Evolutionary conservation across 92 coral and sea anemone genomes (phyloP).

Genomic region (Porites evermanni): DNA sequence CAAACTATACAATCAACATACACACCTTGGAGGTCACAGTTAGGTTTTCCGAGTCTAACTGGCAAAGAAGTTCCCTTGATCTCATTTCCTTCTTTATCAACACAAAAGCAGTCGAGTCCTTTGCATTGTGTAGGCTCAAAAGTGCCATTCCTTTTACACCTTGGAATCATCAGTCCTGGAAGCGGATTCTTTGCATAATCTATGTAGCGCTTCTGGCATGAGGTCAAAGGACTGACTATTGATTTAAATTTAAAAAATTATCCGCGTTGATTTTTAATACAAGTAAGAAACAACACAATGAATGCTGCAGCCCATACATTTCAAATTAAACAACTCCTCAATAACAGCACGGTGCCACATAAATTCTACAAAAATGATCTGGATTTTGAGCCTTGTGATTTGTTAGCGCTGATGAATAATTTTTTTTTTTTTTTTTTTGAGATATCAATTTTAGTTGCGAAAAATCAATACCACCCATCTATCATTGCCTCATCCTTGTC

Average conservation of each 20-base stretch:
- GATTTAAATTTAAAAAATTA: neutral
- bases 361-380: too few species aligned
- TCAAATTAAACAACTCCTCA: too few species aligned
- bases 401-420: too few species aligned
- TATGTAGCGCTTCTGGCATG: conserved; percentile 71
- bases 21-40: conserved; percentile 62
- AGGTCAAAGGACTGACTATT: conserved; percentile 54
- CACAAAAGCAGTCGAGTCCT: conserved; percentile 80
- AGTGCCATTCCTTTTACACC: conserved; percentile 77
- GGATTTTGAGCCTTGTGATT: too few species aligned
- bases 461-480: too few species aligned
- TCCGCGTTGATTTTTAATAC: too few species aligned
- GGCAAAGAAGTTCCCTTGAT: conserved; percentile 75
- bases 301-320: too few species aligned
- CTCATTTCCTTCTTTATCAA: conserved; percentile 70
- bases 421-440: too few species aligned
- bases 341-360: too few species aligned
- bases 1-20: neutral
- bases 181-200: conserved; percentile 58
- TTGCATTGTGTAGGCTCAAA: conserved; percentile 86
- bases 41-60: conserved; percentile 74
- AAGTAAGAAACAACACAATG: too few species aligned
- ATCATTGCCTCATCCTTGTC: too few species aligned
- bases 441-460: too few species aligned
- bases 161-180: conserved; percentile 68